These are phyloP conservation scores for Ips nitidus DNA, from an alignment of 1,140 invertebrate species.

Conservation along the genomic window DNA sequence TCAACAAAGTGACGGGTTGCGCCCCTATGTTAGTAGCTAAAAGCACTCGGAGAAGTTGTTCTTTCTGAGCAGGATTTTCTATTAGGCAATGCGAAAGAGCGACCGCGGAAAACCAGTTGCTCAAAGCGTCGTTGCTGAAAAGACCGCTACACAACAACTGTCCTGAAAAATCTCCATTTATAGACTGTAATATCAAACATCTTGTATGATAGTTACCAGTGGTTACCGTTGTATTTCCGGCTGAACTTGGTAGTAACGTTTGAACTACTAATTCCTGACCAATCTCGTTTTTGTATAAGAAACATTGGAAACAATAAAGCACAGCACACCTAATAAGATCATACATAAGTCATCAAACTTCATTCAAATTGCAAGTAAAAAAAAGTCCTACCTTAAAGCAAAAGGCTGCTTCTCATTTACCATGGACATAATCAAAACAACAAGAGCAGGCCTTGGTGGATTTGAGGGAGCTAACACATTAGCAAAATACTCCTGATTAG, in stretches of 20 bases:
- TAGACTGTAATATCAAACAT: not conserved
- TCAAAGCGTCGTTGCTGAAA: slow-evolving; percentile 87
- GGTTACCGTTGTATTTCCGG: slow-evolving; percentile 56
- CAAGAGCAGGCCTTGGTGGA: slow-evolving; percentile 89
- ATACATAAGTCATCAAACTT: not conserved
- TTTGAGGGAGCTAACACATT: slow-evolving; percentile 89
- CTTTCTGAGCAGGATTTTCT: slow-evolving; percentile 87
- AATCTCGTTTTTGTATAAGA: slow-evolving; percentile 90
- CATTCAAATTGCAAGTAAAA: not conserved
- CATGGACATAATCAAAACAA: slow-evolving; percentile 97
- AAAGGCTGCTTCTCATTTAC: slow-evolving; percentile 98
- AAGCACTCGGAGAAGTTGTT: slow-evolving; percentile 89
- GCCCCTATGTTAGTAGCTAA: slow-evolving; percentile 84
- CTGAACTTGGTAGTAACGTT: slow-evolving; percentile 79
- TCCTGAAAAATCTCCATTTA: slow-evolving; percentile 49
- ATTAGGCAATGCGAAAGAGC: slow-evolving; percentile 89
- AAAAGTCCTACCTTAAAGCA: slow-evolving; percentile 56
- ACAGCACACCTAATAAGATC: slow-evolving; percentile 70
- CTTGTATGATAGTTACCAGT: slow-evolving; percentile 54
- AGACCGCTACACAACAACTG: slow-evolving; percentile 94
- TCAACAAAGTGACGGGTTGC: slow-evolving; percentile 82
- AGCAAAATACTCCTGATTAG: slow-evolving; percentile 92
- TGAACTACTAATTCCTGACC: slow-evolving; percentile 86
- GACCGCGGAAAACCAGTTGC: slow-evolving; percentile 96
- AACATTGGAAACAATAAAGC: slow-evolving; percentile 97